phyloP scores from a whole-genome alignment of 2,888 invertebrate genomes.

The Drosophila subsilvestris region DNA sequence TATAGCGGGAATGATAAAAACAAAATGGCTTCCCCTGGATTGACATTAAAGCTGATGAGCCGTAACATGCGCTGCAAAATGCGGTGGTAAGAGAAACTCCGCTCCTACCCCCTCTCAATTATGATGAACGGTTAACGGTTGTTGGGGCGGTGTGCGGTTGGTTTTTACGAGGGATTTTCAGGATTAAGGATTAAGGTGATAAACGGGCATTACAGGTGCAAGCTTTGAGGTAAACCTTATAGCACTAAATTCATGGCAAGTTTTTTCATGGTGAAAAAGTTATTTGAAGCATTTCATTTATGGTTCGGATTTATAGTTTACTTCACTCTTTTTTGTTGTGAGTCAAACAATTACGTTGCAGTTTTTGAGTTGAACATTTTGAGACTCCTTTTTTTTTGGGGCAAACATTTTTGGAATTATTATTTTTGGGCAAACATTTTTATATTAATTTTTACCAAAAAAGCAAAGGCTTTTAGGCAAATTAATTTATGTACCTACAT shows the following conservation, averaged over 20 bases:
- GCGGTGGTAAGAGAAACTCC: no score
- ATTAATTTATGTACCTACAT: no score
- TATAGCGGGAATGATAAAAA: constrained; percentile 38
- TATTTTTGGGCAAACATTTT: no score
- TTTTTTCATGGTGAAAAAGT: neutral
- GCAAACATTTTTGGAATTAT: no score
- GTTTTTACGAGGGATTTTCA: constrained; percentile 4
- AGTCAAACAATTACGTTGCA: neutral
- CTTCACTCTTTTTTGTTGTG: neutral
- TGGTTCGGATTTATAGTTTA: no score
- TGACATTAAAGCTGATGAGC: constrained; percentile 40
- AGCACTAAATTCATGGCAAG: neutral
- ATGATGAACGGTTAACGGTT: constrained; percentile 24
- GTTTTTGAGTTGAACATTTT: no score
- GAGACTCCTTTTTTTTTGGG: no score
- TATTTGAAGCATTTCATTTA: neutral
- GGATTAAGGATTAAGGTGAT: neutral
- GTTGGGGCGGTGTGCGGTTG: constrained; percentile 5
- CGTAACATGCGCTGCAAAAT: constrained; percentile 26
- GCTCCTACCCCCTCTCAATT: constrained; percentile 25
- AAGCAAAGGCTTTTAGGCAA: no score
- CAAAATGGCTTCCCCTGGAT: constrained; percentile 52
- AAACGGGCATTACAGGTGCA: constrained; percentile 10
- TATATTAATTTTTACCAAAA: no score
- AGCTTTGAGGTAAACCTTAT: constrained; percentile 6